These are phyloP conservation scores for Whitmania pigra DNA, from an alignment of 1,140 invertebrate species.

Conservation along the genomic window DNA sequence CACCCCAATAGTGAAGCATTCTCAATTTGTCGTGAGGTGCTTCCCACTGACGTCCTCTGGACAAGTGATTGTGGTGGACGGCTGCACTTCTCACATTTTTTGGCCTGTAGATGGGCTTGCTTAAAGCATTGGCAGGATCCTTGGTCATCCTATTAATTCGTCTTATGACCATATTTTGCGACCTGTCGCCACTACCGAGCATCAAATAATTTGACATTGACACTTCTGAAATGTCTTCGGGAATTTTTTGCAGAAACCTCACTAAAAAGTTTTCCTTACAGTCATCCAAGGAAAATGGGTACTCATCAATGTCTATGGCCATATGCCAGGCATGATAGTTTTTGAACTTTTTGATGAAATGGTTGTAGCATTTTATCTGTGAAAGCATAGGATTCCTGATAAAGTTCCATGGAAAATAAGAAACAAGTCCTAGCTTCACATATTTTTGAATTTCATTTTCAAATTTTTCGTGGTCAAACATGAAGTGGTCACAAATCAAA, in stretches of 20 bases:
- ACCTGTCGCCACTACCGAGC: slow-evolving; percentile 18
- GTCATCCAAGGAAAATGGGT: slow-evolving; percentile 17
- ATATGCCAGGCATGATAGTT: slow-evolving; percentile 18
- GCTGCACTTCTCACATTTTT: slow-evolving; percentile 8
- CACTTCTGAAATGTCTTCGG: slow-evolving; percentile 7
- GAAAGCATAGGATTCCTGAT: slow-evolving; percentile 19
- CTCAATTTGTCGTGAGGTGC: not conserved
- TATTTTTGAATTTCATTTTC: slow-evolving; percentile 14
- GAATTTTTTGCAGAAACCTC: slow-evolving; percentile 12
- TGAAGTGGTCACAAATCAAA: slow-evolving; percentile 19
- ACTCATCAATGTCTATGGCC: slow-evolving; percentile 23
- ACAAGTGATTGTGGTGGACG: slow-evolving; percentile 20
- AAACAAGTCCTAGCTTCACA: slow-evolving; percentile 13
- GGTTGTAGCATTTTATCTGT: slow-evolving; percentile 20
- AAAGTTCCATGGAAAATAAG: slow-evolving; percentile 15
- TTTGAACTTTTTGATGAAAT: slow-evolving; percentile 14
- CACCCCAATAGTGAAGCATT: slow-evolving; percentile 24
- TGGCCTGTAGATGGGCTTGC: slow-evolving; percentile 20
- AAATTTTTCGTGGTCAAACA: slow-evolving; percentile 11
- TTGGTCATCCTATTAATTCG: slow-evolving; percentile 18
- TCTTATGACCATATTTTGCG: slow-evolving; percentile 15
- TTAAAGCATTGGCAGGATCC: slow-evolving; percentile 15
- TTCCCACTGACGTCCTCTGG: not conserved
- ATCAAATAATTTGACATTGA: slow-evolving; percentile 23
- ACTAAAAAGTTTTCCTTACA: slow-evolving; percentile 16